Percentiles rank a stretch among this genome's conserved stretches.
phyloP scores from a whole-genome alignment of 2,797 vertebrate genomes.

The Tympanoctomys barrerae region DNA sequence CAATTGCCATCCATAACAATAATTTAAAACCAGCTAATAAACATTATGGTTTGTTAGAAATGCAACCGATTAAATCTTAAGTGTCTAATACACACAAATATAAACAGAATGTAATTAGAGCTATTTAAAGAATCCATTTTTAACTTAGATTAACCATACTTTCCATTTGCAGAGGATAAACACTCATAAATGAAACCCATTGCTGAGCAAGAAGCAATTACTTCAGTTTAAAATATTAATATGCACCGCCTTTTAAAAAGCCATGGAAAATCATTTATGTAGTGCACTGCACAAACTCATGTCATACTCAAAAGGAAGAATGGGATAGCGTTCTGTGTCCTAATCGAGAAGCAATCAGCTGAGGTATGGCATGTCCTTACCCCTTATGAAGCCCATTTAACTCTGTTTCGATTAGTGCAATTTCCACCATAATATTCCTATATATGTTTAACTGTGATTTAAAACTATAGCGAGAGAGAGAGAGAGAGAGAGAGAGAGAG shows the following conservation, averaged over 20 bases:
- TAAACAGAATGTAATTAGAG: conserved; percentile 92
- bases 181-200: conserved; percentile 91
- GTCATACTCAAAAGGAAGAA: conserved; percentile 85
- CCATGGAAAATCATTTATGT: conserved; percentile 90
- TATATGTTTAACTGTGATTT: conserved; percentile 75
- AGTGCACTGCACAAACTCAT: conserved; percentile 81
- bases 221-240: conserved; percentile 93
- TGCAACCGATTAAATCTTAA: conserved; percentile 91
- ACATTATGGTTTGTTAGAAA: conserved; percentile 91
- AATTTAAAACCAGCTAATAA: conserved; percentile 92
- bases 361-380: conserved; percentile 78
- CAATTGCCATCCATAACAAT: conserved; percentile 88
- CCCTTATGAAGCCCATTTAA: conserved; percentile 85
- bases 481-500: background rate
- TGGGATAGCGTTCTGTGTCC: conserved; percentile 74
- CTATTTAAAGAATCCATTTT: conserved; percentile 92
- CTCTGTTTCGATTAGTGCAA: conserved; percentile 74
- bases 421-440: conserved; percentile 75
- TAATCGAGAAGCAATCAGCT: conserved; percentile 81
- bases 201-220: conserved; percentile 92
- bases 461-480: background rate
- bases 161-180: conserved; percentile 91
- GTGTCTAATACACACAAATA: conserved; percentile 91
- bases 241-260: conserved; percentile 89
- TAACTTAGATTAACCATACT: conserved; percentile 92